Conservation (phyloP, 2,113 vertebrate genomes). For the Lanius collurio region DNA sequence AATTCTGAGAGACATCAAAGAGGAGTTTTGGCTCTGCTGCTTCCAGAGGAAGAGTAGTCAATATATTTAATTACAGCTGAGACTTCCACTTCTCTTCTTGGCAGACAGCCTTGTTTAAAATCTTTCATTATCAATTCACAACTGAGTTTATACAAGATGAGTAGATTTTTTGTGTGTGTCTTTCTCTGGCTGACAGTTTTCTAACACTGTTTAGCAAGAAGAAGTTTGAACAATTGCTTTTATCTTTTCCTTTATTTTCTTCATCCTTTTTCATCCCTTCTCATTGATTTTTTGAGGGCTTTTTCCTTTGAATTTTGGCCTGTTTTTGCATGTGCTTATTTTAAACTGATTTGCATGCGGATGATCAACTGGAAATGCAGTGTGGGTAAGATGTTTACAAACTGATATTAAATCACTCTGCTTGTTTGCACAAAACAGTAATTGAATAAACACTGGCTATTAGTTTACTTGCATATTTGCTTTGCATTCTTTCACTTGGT, state of each 20-base stretch:
- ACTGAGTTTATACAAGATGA: neutral
- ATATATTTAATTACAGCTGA: neutral
- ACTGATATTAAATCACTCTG: neutral
- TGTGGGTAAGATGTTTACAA: conserved; percentile 29
- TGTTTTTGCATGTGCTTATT: neutral
- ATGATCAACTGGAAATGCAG: neutral
- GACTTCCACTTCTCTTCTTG: neutral
- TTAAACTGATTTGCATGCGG: neutral
- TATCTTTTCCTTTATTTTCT: neutral
- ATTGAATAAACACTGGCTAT: conserved; percentile 21
- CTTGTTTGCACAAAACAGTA: conserved; percentile 31
- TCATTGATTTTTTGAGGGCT: neutral
- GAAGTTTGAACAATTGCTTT: neutral
- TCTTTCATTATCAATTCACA: neutral
- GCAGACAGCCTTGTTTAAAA: neutral
- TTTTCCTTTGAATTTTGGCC: neutral
- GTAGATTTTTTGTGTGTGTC: neutral
- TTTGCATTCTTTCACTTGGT: conserved; percentile 7
- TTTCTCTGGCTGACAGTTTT: neutral
- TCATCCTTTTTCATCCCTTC: neutral
- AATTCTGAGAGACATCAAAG: neutral
- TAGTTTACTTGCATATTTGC: conserved; percentile 26
- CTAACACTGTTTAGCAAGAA: neutral
- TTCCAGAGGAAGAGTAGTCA: neutral
- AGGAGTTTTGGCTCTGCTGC: neutral